Evolutionary conservation across 2,888 invertebrate species (phyloP).

Genomic region (Myathropa florea): DNA sequence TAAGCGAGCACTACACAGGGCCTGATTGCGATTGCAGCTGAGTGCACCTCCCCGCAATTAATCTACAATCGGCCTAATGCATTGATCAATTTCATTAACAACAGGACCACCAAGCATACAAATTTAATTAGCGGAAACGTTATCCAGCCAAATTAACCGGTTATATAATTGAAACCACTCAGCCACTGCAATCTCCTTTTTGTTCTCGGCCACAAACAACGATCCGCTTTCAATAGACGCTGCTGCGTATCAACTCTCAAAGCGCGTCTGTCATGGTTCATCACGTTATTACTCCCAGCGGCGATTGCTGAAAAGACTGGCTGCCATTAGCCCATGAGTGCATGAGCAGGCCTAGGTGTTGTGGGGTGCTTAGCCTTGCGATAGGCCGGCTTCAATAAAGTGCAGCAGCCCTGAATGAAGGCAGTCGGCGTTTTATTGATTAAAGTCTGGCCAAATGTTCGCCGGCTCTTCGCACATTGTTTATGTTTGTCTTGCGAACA

Average conservation of each 20-base stretch:
- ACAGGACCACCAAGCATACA: neutral
- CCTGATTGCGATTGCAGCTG: neutral
- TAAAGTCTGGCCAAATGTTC: constrained; percentile 17
- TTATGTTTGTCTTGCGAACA: neutral
- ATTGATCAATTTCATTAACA: constrained; percentile 7
- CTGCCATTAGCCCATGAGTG: neutral
- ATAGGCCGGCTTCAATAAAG: neutral
- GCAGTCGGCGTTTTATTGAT: constrained; percentile 10
- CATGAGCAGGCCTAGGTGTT: neutral
- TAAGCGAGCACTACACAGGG: neutral
- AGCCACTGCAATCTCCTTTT: neutral
- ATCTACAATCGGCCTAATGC: neutral
- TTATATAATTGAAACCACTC: neutral
- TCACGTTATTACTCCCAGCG: neutral
- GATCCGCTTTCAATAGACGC: neutral
- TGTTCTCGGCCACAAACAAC: neutral
- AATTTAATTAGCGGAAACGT: constrained; percentile 10
- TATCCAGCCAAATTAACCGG: neutral
- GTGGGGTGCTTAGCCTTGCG: neutral
- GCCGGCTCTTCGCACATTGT: neutral
- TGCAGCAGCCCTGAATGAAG: constrained; percentile 8
- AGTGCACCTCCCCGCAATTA: neutral
- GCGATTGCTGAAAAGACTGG: neutral
- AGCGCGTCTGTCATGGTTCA: neutral
- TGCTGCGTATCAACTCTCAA: neutral